Evolutionary conservation across 2,888 invertebrate genomes (phyloP), one percentile per base, ranked within the genome.

Genomic region (Augochlorella aurata): DNA sequence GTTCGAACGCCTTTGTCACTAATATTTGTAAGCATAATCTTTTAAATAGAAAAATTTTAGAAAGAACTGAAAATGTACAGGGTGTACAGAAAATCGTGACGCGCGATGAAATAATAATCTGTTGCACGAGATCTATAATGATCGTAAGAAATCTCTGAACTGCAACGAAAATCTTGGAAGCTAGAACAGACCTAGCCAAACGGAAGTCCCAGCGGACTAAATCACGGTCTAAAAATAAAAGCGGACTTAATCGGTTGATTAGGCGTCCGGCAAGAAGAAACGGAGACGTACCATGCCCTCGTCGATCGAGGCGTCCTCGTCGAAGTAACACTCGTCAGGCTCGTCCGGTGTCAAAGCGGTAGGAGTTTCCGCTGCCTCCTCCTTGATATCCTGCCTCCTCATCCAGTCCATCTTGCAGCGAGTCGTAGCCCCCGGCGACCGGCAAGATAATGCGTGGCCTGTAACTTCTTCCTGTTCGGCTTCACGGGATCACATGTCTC

Each of bases 221-320:
- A 38, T 38, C 38, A 7, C 38, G 38, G 5, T 61, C 61, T 14
- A 18, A 16, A 16, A 7, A 50, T 50, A 50, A 18, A 50, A 16
- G 50, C 50, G 16, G 18, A n/a, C 7, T 5, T 38, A 38, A 38
- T 38, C 38, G 38, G 38, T 38, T 38, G 2, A 38, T 38, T 7
- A 4, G 7, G 9, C 29, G 16, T 3, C 7, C 0, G 8, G 16
- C 21, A 38, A 75, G 61, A 63, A 12, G 18, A 70, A 54, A 54
- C 21, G 12, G 70, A 83, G 89, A 93, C 93, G 89, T 93, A 93
- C 93, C 93, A 93, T 92, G 86, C 91, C 93, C 83, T 93, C 93
- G 88, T 93, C 93, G 85, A 93, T 86, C 84, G 92, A 92, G 58
- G 84, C 83, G 84, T 93, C 92, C 82, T 92, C 93, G 77, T 93